A percentile compares a stretch with the other conserved stretches of the same genome.
phyloP scores from a whole-genome alignment of 2,113 vertebrate genomes.

The Sceloporus undulatus region DNA sequence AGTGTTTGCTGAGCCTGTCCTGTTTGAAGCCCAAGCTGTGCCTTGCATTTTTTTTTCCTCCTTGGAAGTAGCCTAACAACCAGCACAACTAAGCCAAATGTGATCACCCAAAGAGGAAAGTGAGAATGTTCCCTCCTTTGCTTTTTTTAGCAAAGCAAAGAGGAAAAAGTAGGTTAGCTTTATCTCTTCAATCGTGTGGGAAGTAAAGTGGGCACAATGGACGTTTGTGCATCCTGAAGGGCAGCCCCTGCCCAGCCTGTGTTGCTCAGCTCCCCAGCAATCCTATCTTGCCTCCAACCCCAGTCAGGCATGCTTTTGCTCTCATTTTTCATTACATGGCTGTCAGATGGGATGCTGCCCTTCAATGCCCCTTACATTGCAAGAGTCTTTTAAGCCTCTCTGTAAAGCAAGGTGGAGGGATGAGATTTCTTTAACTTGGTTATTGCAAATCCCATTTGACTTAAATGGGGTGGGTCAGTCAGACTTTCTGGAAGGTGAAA shows the following conservation, averaged over 20 bases:
- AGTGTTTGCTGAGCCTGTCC: background rate
- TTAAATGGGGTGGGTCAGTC: background rate
- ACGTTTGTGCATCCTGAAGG: accelerated
- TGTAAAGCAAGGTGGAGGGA: background rate
- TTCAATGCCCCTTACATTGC: background rate
- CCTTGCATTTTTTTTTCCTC: too few relatives aligned
- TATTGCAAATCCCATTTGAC: too few relatives aligned
- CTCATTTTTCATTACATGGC: background rate
- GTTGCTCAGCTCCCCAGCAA: too few relatives aligned
- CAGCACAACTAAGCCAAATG: background rate
- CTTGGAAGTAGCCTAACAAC: too few relatives aligned
- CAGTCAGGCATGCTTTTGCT: background rate
- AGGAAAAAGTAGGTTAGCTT: background rate
- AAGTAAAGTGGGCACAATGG: background rate
- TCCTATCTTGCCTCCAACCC: too few relatives aligned
- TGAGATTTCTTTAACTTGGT: background rate
- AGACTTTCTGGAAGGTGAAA: background rate
- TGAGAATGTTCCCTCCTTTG: background rate
- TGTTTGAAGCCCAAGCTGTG: too few relatives aligned
- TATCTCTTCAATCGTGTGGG: accelerated
- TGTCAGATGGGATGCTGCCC: background rate
- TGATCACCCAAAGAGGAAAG: background rate
- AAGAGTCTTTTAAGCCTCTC: background rate
- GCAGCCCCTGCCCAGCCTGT: accelerated
- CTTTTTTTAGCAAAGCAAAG: background rate